phyloP scores from a whole-genome alignment of 2,888 invertebrate species.

The Neria commutata region DNA sequence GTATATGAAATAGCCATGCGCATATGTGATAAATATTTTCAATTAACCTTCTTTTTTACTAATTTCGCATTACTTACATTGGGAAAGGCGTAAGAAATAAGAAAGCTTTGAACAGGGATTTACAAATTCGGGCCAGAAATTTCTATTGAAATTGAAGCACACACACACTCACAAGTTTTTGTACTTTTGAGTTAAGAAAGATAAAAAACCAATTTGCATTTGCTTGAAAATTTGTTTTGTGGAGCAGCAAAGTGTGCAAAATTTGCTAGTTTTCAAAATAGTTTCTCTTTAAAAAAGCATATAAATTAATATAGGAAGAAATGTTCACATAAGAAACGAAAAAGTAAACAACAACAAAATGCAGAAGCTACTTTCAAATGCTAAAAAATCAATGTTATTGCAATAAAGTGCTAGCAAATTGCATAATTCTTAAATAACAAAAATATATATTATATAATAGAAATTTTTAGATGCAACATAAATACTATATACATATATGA shows the following conservation, averaged over 20 bases:
- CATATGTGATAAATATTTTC: slow-evolving; percentile 19
- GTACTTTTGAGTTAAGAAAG: neutral
- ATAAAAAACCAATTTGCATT: too few relatives aligned
- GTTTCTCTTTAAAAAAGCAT: too few relatives aligned
- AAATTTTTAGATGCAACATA: neutral
- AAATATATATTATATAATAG: neutral
- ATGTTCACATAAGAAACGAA: too few relatives aligned
- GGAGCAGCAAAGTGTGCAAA: too few relatives aligned
- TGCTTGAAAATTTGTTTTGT: too few relatives aligned
- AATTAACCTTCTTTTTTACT: neutral
- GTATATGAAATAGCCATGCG: too few relatives aligned
- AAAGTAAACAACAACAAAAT: too few relatives aligned
- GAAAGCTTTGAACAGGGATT: neutral
- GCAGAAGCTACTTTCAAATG: too few relatives aligned
- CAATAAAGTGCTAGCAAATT: neutral
- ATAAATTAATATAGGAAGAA: too few relatives aligned
- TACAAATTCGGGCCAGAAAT: too few relatives aligned
- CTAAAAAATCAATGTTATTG: neutral
- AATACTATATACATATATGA: neutral
- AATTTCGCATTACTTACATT: slow-evolving; percentile 9
- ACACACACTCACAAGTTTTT: neutral
- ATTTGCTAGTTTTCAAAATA: too few relatives aligned
- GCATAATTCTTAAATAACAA: too few relatives aligned
- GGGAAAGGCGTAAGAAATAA: neutral
- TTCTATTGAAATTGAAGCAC: neutral